Base-by-base conservation (phyloP, 2,888 invertebrate species). In the Luffia ferchaultella region DNA sequence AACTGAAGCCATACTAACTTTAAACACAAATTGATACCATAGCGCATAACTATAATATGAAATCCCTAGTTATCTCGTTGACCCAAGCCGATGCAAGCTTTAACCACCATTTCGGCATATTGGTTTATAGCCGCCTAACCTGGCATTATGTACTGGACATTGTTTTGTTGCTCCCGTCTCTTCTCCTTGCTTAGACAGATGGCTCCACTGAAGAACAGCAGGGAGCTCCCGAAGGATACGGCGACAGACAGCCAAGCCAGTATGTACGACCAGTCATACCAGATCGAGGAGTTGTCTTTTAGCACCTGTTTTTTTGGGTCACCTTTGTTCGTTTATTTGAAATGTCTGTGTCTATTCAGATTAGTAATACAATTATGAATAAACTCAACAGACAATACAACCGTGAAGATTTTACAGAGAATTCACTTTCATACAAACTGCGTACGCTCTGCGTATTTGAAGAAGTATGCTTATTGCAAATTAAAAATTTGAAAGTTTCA, bases 61-160 rank as follows among this genome's bases (percentile, higher is more conserved):
- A n/a, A n/a, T n/a, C n/a, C n/a, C n/a, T n/a, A n/a, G n/a, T n/a
- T n/a, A n/a, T n/a, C n/a, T n/a, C n/a, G n/a, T n/a, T 12, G 30
- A 30, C 30, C 30, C 3, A 12, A 30, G 12, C 30, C 30, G 3
- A 12, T 7, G 12, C 3, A 30, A 30, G 30, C 30, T 3, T 30
- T 30, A 30, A 30, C 30, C 30, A 30, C 12, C 30, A n/a, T n/a
- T 30, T 62, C 57, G 61, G 59, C 57, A 53, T 54, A 53, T 50
- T 67, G 66, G 70, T 50, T 71, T 72, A 71, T 72, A 73, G 75
- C 77, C 71, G 73, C 68, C 83, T 86, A 85, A 93, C 93, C 93
- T 90, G 93, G 93, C 92, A 93, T 93, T 68, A 93, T 91, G 87
- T 93, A 94, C 79, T 93, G 93, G 85, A 93, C 90, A 76, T 93